These are phyloP conservation scores for Pseudopipra pipra DNA, from an alignment of 2,113 vertebrate genomes.

Conservation along the genomic window DNA sequence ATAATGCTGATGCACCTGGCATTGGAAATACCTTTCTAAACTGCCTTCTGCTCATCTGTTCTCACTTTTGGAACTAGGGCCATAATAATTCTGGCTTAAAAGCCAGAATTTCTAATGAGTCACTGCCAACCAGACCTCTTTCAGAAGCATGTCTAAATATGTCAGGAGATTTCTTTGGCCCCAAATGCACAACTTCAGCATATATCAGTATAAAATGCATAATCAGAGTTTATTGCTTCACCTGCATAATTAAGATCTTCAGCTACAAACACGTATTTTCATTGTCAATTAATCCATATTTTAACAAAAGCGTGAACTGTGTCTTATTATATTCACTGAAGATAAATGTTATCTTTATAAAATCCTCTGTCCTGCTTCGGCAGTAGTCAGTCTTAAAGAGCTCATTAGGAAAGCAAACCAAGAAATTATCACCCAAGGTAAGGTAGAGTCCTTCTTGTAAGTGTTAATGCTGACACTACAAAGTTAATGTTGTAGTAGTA, in stretches of 20 bases:
- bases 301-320: background rate
- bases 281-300: constrained; percentile 62
- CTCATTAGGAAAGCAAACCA: background rate
- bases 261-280: constrained; percentile 53
- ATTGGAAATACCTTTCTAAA: background rate
- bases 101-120: background rate
- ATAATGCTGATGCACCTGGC: background rate
- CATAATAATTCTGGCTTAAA: background rate
- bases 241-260: background rate
- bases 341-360: background rate
- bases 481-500: background rate
- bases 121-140: background rate
- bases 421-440: background rate
- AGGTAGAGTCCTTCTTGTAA: background rate
- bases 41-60: background rate
- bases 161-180: background rate
- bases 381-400: background rate
- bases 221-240: background rate
- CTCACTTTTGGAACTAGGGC: background rate
- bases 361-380: background rate
- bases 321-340: background rate
- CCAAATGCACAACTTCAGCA: background rate
- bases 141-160: background rate
- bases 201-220: background rate
- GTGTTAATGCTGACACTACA: background rate